Base-by-base conservation (phyloP, 2,888 invertebrate genomes). In the Amaurobius ferox region DNA sequence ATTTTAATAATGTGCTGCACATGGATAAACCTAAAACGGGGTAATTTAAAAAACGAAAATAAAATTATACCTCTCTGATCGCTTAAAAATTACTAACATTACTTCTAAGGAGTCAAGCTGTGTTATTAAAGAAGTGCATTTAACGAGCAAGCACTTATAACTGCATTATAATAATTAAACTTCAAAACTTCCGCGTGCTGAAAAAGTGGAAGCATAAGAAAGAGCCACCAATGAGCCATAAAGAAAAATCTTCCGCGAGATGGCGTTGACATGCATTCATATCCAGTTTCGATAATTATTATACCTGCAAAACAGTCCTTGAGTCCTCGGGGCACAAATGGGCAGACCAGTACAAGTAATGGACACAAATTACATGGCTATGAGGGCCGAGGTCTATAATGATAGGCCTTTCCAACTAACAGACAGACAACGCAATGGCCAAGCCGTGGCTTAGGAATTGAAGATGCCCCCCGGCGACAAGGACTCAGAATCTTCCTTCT, bases 221-320 rank as follows among this genome's bases (percentile, higher is more conserved):
- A 23, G 23, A 19, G 9, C 19, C 29, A 55, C 28, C 13, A 19
- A 13, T 32, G 16, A 44, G 26, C 29, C 26, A 73, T 32, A 67
- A 67, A 71, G 64, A 72, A 73, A 67, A 73, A 61, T 13, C 39
- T 48, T 71, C 83, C 76, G 44, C 74, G 44, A 83, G 83, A 83
- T 77, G 83, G 83, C 83, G 83, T 83, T 83, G 83, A 77, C 76
- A 83, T 71, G 83, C 76, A 83, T 83, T 83, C 76, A 76, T 83
- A 83, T 76, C 70, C 76, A 83, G 81, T 83, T 83, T 83, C 81
- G 81, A 83, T 83, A 83, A 83, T 83, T 83, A 83, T 83, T 83
- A 83, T 71, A 83, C 76, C 71, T 71, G 83, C 76, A 83, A 70
- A 83, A 71, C 71, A 83, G 83, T 83, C 70, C 64, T 77, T 76